Evolutionary conservation across 2,797 vertebrate species (phyloP).

Genomic region (Leuciscus waleckii): DNA sequence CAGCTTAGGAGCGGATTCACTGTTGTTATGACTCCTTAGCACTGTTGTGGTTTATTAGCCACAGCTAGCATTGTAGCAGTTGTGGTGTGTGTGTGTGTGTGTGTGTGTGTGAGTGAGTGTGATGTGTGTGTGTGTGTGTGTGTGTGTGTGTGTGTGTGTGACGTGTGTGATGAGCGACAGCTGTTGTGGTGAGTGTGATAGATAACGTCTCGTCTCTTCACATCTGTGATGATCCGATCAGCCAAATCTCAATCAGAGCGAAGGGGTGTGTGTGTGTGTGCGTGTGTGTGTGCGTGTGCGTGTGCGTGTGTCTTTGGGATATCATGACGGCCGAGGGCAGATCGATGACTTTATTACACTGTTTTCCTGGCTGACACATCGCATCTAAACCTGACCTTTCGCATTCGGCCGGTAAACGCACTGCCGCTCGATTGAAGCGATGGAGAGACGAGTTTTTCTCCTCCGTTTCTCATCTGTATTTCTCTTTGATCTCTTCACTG

Average conservation of each 20-base stretch:
- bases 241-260: constrained; percentile 19
- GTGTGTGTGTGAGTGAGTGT: constrained; percentile 31
- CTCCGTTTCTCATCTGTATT: neutral
- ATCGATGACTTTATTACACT: constrained; percentile 57
- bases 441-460: neutral
- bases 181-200: constrained; percentile 48
- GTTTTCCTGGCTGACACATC: constrained; percentile 31
- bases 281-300: no score
- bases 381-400: constrained; percentile 25
- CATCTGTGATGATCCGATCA: constrained; percentile 45
- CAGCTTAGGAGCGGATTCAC: constrained; percentile 9
- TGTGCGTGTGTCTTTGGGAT: no score
- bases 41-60: constrained; percentile 20
- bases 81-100: constrained; percentile 35
- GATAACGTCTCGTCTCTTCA: constrained; percentile 22
- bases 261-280: neutral
- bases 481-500: constrained; percentile 17
- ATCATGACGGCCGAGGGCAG: constrained; percentile 18
- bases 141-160: neutral
- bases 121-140: constrained; percentile 38
- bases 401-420: neutral
- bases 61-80: constrained; percentile 58
- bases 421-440: neutral
- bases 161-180: constrained; percentile 55
- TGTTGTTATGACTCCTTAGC: constrained; percentile 8